Conservation (phyloP, 2,113 vertebrate genomes). For the Campylomormyrus tamandua region DNA sequence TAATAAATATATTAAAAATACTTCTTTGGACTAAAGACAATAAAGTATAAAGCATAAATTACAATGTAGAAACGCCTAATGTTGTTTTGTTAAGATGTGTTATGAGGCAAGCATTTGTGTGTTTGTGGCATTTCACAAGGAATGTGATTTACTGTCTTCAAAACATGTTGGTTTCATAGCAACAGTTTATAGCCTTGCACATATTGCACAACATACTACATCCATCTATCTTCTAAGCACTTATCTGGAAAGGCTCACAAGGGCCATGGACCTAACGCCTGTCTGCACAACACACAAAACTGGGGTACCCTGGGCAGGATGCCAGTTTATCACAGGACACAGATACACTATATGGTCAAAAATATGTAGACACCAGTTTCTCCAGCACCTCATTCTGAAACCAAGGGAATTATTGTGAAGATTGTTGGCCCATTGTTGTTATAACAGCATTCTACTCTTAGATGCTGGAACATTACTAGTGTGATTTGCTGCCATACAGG, state of each 20-base stretch:
- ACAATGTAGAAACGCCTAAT: background rate
- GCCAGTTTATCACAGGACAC: background rate
- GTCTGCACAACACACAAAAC: background rate
- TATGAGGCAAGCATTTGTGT: background rate
- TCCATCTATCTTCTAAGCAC: background rate
- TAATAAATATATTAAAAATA: background rate
- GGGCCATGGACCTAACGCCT: background rate
- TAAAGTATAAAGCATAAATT: background rate
- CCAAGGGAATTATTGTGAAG: background rate
- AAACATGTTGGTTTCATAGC: background rate
- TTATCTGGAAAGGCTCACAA: background rate
- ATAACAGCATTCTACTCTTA: background rate
- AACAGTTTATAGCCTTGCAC: background rate
- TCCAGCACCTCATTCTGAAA: background rate
- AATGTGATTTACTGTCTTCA: background rate
- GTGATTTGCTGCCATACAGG: background rate
- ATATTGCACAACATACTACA: background rate
- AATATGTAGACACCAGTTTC: background rate
- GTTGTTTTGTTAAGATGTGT: background rate
- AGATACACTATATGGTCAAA: background rate
- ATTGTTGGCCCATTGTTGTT: background rate
- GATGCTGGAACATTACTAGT: background rate
- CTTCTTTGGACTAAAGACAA: background rate
- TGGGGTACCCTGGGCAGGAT: background rate
- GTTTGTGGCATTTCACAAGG: background rate